Evolutionary conservation across 2,888 invertebrate species (phyloP).

Genomic region (Galerucella calmariensis): DNA sequence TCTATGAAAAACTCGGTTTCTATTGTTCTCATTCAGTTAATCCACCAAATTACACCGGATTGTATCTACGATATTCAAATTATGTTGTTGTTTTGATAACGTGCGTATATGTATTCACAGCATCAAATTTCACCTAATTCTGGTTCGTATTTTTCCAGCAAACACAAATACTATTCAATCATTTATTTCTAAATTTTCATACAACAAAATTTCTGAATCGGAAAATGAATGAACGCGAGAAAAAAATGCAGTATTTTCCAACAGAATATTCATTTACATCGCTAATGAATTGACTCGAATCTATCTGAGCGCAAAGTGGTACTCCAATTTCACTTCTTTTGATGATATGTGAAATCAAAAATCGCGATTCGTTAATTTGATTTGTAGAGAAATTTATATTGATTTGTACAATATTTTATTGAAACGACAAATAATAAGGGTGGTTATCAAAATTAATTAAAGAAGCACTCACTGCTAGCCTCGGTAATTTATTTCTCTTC

Average conservation of each 20-base stretch:
- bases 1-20: too few species aligned
- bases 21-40: too few species aligned
- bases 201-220: neutral
- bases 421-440: too few species aligned
- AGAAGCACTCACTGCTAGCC: too few species aligned
- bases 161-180: neutral
- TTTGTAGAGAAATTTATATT: neutral
- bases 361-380: neutral
- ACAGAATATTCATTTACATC: neutral
- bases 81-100: too few species aligned
- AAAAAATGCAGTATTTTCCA: neutral
- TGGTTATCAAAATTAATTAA: too few species aligned
- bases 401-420: too few species aligned
- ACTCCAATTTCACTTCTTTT: neutral
- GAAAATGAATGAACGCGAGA: neutral
- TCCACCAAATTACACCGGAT: too few species aligned
- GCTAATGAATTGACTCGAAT: neutral
- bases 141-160: neutral
- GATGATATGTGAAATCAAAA: neutral
- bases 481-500: too few species aligned
- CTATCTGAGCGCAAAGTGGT: neutral
- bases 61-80: too few species aligned
- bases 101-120: too few species aligned
- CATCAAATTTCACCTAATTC: too few species aligned
- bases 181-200: slow-evolving; percentile 1